These are phyloP conservation scores for Centropristis striata DNA, from an alignment of 2,113 vertebrate species.

Conservation along the genomic window DNA sequence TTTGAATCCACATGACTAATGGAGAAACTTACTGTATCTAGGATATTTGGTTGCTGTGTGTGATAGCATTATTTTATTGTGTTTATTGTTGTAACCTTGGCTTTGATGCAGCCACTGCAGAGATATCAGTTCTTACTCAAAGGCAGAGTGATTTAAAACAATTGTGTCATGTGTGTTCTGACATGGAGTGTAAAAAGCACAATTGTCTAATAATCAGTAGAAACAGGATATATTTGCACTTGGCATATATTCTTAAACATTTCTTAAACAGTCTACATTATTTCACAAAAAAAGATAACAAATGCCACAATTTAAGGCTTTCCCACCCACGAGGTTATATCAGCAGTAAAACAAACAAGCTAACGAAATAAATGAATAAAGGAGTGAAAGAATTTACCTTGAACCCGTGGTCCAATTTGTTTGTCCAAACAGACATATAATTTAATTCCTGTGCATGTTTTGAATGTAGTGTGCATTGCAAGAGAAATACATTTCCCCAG, in stretches of 20 bases:
- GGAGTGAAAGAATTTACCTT: conserved; percentile 57
- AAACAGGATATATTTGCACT: no score
- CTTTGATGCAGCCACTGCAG: background rate
- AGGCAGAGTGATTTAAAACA: background rate
- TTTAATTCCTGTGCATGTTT: conserved; percentile 72
- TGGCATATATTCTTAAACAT: background rate
- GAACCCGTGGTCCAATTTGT: conserved; percentile 72
- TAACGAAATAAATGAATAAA: conserved; percentile 51
- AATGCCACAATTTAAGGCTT: conserved; percentile 37
- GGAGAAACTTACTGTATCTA: background rate
- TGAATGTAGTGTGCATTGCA: conserved; percentile 60
- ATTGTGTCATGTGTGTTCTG: no score
- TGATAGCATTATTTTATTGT: background rate
- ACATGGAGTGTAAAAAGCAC: no score
- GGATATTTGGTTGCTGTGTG: background rate
- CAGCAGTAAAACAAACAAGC: conserved; percentile 51
- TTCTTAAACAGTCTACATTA: background rate
- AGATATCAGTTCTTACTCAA: conserved; percentile 1
- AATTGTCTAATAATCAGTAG: no score
- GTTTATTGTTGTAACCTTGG: background rate
- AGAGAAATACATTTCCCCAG: conserved; percentile 67
- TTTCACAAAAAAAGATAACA: conserved; percentile 36
- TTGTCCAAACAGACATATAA: conserved; percentile 74
- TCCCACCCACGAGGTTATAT: conserved; percentile 24
- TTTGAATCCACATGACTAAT: conserved; percentile 14